These are phyloP conservation scores for Porites cylindrica DNA, from an alignment of 92 coral and sea anemone genomes.

Conservation along the genomic window DNA sequence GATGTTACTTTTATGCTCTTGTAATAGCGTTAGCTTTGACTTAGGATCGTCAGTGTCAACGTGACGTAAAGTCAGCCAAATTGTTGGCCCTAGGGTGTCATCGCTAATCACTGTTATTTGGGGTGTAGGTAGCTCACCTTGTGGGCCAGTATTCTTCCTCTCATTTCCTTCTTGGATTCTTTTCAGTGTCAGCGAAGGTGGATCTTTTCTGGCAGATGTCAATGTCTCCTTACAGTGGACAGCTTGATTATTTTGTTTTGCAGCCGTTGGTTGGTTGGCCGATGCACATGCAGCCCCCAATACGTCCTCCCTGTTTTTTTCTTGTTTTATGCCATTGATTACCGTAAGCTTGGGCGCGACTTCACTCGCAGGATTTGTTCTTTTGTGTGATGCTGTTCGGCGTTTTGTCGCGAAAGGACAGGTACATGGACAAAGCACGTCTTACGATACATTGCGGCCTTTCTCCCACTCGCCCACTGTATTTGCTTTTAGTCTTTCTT, in stretches of 20 bases:
- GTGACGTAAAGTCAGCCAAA: conserved; percentile 22
- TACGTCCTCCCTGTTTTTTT: neutral
- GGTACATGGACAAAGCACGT: conserved; percentile 14
- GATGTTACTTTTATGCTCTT: conserved; percentile 22
- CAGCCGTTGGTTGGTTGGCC: too few species aligned
- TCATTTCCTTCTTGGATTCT: neutral
- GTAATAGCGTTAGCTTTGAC: neutral
- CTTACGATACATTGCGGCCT: conserved; percentile 32
- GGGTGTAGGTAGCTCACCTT: neutral
- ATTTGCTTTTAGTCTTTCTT: conserved; percentile 14
- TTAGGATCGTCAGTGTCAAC: conserved; percentile 12
- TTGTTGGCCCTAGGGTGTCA: neutral
- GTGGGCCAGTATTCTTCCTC: neutral
- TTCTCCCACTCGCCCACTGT: conserved; percentile 43
- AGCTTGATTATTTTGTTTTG: too few species aligned
- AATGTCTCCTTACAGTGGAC: too few species aligned
- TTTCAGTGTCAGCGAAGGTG: neutral
- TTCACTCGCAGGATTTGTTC: neutral
- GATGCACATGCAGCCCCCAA: too few species aligned
- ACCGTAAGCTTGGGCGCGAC: neutral
- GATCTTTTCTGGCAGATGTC: too few species aligned
- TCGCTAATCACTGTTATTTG: conserved; percentile 1
- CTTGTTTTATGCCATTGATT: neutral
- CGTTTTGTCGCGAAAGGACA: neutral
- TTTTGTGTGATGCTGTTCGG: neutral